Evolutionary conservation across 2,888 invertebrate species (phyloP), one percentile per base, ranked within the genome.

Genomic region (Ormyrus thymus): DNA sequence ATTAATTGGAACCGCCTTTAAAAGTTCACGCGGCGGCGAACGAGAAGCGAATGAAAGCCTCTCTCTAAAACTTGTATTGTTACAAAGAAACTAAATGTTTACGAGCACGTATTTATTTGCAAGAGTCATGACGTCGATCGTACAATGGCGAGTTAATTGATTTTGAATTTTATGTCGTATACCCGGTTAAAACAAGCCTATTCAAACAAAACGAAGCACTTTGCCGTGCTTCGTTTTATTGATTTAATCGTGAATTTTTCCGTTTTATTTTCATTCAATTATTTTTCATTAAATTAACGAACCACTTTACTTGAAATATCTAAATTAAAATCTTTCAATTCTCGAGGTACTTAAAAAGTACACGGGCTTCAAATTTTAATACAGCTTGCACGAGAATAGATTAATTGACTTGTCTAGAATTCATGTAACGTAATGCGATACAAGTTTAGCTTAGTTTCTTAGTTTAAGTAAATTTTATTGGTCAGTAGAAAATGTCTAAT

Each of bases 91-190:
- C 58, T 15, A 7, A 74, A 74, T 74, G 62, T 78, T 78, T 78
- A 78, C 73, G 72, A 74, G 73, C 68, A 48, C 15, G 62, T 62
- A 74, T 74, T 74, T 78, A 78, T 78, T 74, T 62, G 69, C 61
- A 68, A 69, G 76, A 74, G 65, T 70, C 65, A 64, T 74, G 69
- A 73, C 69, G 55, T 69, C 64, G 29, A 11, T 62, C 2, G 61
- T 58, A 74, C 78, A 74, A 78, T 69, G 51, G 69, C 62, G 13
- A 51, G 46, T 80, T 76, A 80, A 77, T 72, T 73, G 72, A 76
- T 68, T 77, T 68, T 48, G 48, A 76, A 68, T 51, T 76, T 72
- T 77, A 72, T 68, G 50, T 51, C 48, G 64, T 53, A 29, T 13
- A 56, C 53, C 64, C 13, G 11, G 50, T 50, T 50, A 50, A 13